Evolutionary conservation across 2,113 vertebrate genomes (phyloP).

Genomic region (Onychostoma macrolepis): DNA sequence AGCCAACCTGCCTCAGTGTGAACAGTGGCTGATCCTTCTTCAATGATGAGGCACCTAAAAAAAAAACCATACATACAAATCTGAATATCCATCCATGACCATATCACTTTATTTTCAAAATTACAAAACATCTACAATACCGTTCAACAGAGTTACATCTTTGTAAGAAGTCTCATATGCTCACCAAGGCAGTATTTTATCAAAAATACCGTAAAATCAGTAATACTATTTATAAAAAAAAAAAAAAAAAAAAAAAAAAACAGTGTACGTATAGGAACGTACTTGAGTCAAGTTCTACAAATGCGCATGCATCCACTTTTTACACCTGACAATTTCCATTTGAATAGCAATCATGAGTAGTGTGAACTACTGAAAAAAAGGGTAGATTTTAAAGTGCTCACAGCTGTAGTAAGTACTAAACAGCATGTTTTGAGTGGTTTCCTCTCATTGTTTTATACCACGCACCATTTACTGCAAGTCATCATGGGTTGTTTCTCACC

Average conservation of each 20-base stretch:
- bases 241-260: too few relatives aligned
- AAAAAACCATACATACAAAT: conserved; percentile 9
- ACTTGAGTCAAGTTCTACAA: neutral
- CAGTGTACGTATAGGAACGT: neutral
- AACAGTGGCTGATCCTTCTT: conserved; percentile 91
- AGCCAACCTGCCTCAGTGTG: conserved; percentile 89
- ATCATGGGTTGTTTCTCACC: neutral
- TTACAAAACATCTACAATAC: neutral
- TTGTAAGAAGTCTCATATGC: neutral
- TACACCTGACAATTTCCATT: neutral
- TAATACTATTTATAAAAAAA: too few relatives aligned
- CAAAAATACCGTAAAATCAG: too few relatives aligned
- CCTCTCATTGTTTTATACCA: neutral
- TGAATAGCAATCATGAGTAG: neutral
- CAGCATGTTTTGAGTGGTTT: neutral
- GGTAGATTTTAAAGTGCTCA: neutral
- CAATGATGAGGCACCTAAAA: conserved; percentile 78
- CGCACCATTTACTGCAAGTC: neutral
- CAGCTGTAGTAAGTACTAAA: neutral
- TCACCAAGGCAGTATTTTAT: neutral
- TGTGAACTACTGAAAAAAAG: neutral
- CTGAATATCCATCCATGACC: neutral
- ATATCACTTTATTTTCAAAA: neutral
- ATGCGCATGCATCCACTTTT: neutral
- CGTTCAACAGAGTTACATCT: neutral